Conservation (phyloP, 92 coral and sea anemone genomes). For the Palythoa caribaeorum region DNA sequence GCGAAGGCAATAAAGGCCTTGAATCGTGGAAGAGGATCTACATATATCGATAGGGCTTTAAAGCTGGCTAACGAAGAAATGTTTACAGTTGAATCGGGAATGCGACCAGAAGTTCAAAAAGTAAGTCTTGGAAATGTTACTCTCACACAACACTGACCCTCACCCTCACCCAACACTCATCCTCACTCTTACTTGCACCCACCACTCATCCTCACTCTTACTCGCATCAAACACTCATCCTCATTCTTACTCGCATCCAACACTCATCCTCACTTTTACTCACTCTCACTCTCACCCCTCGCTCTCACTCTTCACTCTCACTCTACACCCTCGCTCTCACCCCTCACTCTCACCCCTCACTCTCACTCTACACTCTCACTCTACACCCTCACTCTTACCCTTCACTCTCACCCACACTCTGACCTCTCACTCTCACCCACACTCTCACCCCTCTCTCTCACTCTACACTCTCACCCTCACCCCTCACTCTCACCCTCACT, state of each 20-base stretch:
- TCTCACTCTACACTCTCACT: background rate
- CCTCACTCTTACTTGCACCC: background rate
- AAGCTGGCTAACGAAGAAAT: constrained; percentile 11
- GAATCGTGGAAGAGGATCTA: background rate
- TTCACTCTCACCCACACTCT: background rate
- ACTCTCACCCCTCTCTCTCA: background rate
- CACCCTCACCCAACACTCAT: background rate
- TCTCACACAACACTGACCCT: background rate
- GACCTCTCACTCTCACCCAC: background rate
- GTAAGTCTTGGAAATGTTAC: background rate
- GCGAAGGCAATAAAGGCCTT: background rate
- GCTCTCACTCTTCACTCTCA: background rate
- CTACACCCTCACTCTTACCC: background rate
- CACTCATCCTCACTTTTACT: background rate
- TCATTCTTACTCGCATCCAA: background rate
- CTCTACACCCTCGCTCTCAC: background rate
- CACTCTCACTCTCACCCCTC: background rate
- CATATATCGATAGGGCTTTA: constrained; percentile 47
- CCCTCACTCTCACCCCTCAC: background rate
- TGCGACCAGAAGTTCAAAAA: constrained; percentile 31
- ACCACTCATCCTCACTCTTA: background rate
- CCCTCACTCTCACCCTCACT: background rate
- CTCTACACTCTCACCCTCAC: background rate
- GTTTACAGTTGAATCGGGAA: constrained; percentile 21
- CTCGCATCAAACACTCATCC: background rate